These are phyloP conservation scores for Papilio helenus DNA, from an alignment of 1,140 invertebrate species.

Conservation along the genomic window DNA sequence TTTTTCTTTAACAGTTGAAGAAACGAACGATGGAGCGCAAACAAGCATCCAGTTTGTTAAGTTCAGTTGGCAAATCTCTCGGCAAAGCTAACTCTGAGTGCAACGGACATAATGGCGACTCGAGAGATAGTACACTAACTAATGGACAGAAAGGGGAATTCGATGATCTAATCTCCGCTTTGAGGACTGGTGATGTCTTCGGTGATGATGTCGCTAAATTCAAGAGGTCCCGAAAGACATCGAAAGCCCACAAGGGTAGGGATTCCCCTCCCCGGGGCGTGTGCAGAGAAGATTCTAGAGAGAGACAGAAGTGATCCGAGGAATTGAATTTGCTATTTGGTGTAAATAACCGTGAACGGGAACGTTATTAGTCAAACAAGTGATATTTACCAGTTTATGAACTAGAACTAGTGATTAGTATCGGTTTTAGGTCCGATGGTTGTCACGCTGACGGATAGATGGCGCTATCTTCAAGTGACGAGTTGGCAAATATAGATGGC, in stretches of 20 bases:
- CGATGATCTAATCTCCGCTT: conserved; percentile 97
- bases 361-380: conserved; percentile 30
- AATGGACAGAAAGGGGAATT: conserved; percentile 93
- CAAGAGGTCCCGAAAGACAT: conserved; percentile 89
- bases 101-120: conserved; percentile 81
- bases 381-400: conserved; percentile 30
- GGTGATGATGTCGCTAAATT: conserved; percentile 98
- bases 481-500: background rate
- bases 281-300: conserved; percentile 88
- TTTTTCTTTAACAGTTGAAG: conserved; percentile 85
- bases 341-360: conserved; percentile 16
- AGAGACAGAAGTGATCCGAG: conserved; percentile 81
- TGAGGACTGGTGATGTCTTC: conserved; percentile 98
- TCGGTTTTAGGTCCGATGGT: conserved; percentile 7
- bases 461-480: background rate
- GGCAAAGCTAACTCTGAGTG: conserved; percentile 79
- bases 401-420: background rate
- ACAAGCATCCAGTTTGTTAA: conserved; percentile 88
- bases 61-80: conserved; percentile 84
- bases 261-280: conserved; percentile 85
- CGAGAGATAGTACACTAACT: conserved; percentile 64
- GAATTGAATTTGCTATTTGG: conserved; percentile 30
- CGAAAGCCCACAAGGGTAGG: conserved; percentile 83
- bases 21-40: conserved; percentile 94
- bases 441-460: background rate